These are phyloP conservation scores for Rallus limicola DNA, from an alignment of 2,113 vertebrate species.

Conservation along the genomic window DNA sequence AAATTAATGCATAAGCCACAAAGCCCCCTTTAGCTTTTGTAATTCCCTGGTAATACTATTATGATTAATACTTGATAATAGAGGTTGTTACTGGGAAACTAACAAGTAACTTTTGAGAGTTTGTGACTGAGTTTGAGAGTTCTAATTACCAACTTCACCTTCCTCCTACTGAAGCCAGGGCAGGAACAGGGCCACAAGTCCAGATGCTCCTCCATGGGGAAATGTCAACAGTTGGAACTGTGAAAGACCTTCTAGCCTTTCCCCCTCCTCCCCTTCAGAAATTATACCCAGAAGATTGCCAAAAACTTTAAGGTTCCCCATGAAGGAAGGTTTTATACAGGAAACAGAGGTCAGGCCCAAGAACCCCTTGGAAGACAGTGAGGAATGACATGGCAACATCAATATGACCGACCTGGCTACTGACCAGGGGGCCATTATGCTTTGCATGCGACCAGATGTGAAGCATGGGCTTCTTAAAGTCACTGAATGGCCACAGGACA, in stretches of 20 bases:
- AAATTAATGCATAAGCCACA: background rate
- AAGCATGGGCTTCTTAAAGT: background rate
- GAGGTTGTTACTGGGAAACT: background rate
- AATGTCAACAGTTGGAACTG: background rate
- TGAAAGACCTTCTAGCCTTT: background rate
- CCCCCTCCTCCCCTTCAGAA: background rate
- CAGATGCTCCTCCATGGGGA: background rate
- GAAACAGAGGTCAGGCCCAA: background rate
- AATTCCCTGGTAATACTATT: background rate
- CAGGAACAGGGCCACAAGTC: background rate
- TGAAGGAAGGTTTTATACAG: background rate
- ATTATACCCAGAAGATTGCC: background rate
- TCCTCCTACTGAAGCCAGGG: background rate
- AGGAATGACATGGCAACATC: background rate
- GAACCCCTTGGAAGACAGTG: background rate
- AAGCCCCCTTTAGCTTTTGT: background rate
- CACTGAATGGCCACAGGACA: background rate
- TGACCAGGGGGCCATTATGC: accelerated
- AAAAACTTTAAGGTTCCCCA: background rate
- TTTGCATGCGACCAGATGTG: accelerated
- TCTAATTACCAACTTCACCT: background rate
- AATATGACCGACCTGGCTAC: background rate
- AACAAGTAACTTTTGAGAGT: background rate
- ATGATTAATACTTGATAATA: background rate
- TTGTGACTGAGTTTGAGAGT: background rate